Evolutionary conservation across 2,888 invertebrate genomes (phyloP).

Genomic region (Trimorus sp.): DNA sequence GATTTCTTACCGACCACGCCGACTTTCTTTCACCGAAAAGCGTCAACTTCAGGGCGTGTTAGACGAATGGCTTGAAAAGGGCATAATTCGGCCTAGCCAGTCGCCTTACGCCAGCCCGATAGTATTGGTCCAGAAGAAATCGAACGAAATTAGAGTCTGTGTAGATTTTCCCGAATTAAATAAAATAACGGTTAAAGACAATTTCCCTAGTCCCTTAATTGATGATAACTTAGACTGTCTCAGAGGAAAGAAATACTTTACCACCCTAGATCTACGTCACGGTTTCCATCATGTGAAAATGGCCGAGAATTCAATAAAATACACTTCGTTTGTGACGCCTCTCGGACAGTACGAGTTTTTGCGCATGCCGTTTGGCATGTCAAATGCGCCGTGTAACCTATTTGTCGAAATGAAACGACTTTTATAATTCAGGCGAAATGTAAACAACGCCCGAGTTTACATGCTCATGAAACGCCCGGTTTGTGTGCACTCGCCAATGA

Average conservation of each 20-base stretch:
- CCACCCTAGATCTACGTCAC: constrained; percentile 10
- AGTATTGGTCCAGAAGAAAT: not conserved
- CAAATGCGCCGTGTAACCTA: constrained; percentile 17
- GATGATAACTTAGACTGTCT: constrained; percentile 42
- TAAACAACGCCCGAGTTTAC: constrained; percentile 29
- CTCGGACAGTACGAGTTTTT: constrained; percentile 13
- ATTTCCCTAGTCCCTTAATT: constrained; percentile 32
- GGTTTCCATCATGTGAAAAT: constrained; percentile 25
- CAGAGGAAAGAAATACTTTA: constrained; percentile 21
- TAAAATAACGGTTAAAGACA: constrained; percentile 32
- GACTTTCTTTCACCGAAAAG: constrained; percentile 27
- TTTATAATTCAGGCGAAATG: constrained; percentile 27
- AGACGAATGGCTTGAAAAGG: constrained; percentile 21
- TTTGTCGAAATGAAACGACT: constrained; percentile 24
- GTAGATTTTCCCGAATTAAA: constrained; percentile 24
- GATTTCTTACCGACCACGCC: constrained; percentile 14
- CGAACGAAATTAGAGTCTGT: constrained; percentile 16
- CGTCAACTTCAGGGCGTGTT: constrained; percentile 8
- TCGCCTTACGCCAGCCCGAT: not conserved
- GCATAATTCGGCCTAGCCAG: constrained; percentile 9
- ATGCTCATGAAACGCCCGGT: constrained; percentile 27
- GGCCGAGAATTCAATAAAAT: constrained; percentile 10
- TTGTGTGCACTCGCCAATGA: constrained; percentile 27
- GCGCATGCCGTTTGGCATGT: constrained; percentile 17
- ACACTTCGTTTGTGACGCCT: constrained; percentile 22